Evolutionary conservation across 1,140 invertebrate species (phyloP).

Genomic region (Pogonomyrmex californicus): DNA sequence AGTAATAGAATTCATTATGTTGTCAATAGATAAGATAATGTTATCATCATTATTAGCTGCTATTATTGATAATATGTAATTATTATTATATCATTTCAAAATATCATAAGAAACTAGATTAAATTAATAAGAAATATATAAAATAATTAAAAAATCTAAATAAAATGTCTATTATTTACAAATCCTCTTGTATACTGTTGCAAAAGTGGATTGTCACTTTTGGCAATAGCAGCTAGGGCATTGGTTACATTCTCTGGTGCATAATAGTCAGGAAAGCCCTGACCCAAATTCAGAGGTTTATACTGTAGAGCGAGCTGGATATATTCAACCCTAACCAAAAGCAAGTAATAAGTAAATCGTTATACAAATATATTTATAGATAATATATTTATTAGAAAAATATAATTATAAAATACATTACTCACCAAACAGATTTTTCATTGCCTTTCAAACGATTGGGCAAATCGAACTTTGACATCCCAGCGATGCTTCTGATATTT

Average conservation of each 20-base stretch:
- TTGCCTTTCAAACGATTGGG: conserved; percentile 85
- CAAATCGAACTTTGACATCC: conserved; percentile 86
- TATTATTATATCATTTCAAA: not conserved
- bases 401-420: not conserved
- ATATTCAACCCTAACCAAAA: conserved; percentile 96
- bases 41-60: conserved; percentile 38
- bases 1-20: not conserved
- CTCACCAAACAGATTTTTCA: conserved; percentile 88
- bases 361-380: conserved; percentile 9
- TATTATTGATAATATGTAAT: not conserved
- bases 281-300: conserved; percentile 98
- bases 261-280: conserved; percentile 98
- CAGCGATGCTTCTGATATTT: conserved; percentile 63
- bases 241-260: conserved; percentile 95
- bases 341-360: conserved; percentile 30
- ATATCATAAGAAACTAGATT: not conserved
- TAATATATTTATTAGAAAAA: not conserved
- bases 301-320: conserved; percentile 94
- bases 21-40: conserved; percentile 26
- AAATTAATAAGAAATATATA: not conserved
- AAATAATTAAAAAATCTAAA: conserved; percentile 13
- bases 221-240: conserved; percentile 90
- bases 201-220: conserved; percentile 91
- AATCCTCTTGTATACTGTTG: conserved; percentile 97
- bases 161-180: conserved; percentile 87